Evolutionary conservation across 2,888 invertebrate species (phyloP).

Genomic region (Teinopalpus imperialis): DNA sequence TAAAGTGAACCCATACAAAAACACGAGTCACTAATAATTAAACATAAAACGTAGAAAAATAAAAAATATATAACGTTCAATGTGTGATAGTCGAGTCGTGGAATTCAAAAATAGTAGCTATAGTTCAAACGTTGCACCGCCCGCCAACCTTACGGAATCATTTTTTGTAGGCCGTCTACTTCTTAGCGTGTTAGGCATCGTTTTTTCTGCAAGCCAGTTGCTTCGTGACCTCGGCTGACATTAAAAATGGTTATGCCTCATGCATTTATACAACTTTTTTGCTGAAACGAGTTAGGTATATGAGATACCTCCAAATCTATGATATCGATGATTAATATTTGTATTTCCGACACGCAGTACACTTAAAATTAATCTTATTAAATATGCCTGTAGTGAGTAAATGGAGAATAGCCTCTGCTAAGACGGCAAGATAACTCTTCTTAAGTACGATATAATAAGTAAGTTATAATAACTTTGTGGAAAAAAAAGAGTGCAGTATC

Average conservation of each 20-base stretch:
- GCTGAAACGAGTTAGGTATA: constrained; percentile 34
- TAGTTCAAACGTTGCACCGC: constrained; percentile 39
- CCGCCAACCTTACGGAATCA: constrained; percentile 49
- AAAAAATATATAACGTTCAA: constrained; percentile 2
- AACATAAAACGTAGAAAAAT: background rate
- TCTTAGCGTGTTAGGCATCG: constrained; percentile 62
- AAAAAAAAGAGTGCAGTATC: too few species aligned
- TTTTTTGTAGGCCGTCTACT: constrained; percentile 69
- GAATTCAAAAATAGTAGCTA: constrained; percentile 34
- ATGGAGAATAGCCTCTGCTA: too few species aligned
- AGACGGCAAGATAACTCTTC: too few species aligned
- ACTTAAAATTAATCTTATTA: constrained; percentile 4
- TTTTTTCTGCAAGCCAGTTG: constrained; percentile 62
- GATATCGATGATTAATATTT: constrained; percentile 18
- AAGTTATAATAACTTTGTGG: too few species aligned
- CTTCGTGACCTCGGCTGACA: constrained; percentile 73
- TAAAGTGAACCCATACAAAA: too few species aligned
- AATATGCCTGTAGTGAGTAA: background rate
- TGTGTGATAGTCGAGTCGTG: constrained; percentile 28
- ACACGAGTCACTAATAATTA: background rate
- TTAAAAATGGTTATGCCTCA: constrained; percentile 65
- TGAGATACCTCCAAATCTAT: constrained; percentile 29
- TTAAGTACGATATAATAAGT: too few species aligned
- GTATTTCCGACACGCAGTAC: background rate
- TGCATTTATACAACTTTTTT: constrained; percentile 53